A percentile compares a stretch with the other conserved stretches of the same genome.
Conservation (phyloP, 2,888 invertebrate species). For the Eustalomyia histrio region DNA sequence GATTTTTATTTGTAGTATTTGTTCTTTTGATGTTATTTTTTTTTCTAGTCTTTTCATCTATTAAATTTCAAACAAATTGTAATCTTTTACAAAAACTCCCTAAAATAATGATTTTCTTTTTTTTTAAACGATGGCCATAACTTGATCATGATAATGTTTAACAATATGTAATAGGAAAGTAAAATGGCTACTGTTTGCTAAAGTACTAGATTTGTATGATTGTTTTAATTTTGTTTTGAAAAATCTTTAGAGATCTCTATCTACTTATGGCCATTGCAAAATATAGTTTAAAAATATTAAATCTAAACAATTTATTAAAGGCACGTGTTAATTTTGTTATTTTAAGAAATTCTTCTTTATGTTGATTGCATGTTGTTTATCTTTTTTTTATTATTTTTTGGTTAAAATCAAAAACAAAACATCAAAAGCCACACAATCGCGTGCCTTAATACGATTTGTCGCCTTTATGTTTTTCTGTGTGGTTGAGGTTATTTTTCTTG, state of each 20-base stretch:
- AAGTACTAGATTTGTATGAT: too few species aligned
- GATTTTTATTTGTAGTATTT: neutral
- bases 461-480: slow-evolving; percentile 27
- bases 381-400: neutral
- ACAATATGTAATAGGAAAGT: too few species aligned
- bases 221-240: too few species aligned
- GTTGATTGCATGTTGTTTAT: slow-evolving; percentile 40
- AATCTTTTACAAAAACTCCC: neutral
- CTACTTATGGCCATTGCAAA: too few species aligned
- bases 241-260: too few species aligned
- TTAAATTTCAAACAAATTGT: neutral
- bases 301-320: slow-evolving; percentile 43
- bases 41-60: neutral
- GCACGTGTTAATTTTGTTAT: slow-evolving; percentile 44
- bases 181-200: too few species aligned
- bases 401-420: neutral
- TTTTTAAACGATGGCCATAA: too few species aligned
- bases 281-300: slow-evolving; percentile 15
- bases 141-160: too few species aligned
- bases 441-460: slow-evolving; percentile 57
- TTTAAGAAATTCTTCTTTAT: slow-evolving; percentile 25
- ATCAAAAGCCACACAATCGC: slow-evolving; percentile 36
- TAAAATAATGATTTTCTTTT: neutral
- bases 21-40: slow-evolving; percentile 17
- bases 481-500: neutral